Evolutionary conservation across 2,797 vertebrate genomes (phyloP).

Genomic region (Tiaroga cobitis): DNA sequence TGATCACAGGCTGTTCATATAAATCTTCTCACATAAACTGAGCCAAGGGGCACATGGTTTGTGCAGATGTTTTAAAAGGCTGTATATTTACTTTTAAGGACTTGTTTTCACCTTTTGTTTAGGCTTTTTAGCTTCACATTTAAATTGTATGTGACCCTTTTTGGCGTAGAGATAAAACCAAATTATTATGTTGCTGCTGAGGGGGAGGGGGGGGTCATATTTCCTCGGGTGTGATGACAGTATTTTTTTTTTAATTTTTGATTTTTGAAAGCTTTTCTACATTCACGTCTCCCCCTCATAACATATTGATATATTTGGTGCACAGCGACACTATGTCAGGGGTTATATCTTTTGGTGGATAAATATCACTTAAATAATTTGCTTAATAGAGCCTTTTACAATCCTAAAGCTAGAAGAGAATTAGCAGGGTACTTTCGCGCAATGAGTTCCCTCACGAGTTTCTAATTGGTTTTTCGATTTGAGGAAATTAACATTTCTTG

Average conservation of each 20-base stretch:
- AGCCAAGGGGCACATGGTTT: neutral
- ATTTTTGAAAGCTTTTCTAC: neutral
- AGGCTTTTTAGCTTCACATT: neutral
- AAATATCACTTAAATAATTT: neutral
- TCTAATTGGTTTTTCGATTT: neutral
- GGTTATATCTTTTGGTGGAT: neutral
- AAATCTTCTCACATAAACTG: conserved; percentile 1
- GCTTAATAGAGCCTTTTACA: neutral
- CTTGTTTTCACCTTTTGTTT: neutral
- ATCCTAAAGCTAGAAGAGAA: neutral
- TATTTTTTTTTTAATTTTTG: neutral
- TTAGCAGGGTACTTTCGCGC: neutral
- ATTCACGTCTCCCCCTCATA: neutral
- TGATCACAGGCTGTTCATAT: neutral
- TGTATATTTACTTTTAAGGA: neutral
- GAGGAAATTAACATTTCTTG: neutral
- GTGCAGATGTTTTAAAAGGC: conserved; percentile 10
- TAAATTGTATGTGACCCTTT: neutral
- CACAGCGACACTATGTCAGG: neutral
- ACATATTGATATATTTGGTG: neutral
- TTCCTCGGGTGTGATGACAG: neutral
- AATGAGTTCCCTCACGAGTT: neutral
- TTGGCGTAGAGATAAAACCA: neutral
- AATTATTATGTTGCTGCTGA: neutral
- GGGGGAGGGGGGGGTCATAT: fast-evolving